These are phyloP conservation scores for Thunnus maccoyii DNA, from an alignment of 2,113 vertebrate genomes.

Conservation along the genomic window DNA sequence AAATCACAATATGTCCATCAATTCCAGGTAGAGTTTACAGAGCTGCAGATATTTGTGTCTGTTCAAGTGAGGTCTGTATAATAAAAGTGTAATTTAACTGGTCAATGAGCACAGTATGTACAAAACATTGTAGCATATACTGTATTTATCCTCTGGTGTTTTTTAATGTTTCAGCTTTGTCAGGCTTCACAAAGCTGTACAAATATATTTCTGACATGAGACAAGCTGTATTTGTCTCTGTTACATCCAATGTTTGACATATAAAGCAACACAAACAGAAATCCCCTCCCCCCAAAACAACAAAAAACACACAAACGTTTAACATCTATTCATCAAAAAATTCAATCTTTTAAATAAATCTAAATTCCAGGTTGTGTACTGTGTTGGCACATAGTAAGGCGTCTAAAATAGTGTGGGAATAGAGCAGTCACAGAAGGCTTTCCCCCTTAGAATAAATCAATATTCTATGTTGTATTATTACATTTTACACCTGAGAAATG, in stretches of 20 bases:
- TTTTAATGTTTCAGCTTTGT: not conserved
- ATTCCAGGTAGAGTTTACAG: slow-evolving; percentile 12
- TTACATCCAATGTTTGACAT: not conserved
- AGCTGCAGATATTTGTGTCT: slow-evolving; percentile 16
- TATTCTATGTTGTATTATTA: slow-evolving; percentile 33
- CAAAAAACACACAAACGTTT: not conserved
- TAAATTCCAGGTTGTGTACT: slow-evolving; percentile 29
- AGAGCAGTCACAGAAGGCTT: slow-evolving; percentile 8
- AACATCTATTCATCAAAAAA: slow-evolving; percentile 50
- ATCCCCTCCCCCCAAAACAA: not conserved
- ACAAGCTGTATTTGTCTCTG: not conserved
- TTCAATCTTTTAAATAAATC: slow-evolving; percentile 8
- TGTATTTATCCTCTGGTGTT: not conserved
- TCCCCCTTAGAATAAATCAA: slow-evolving; percentile 34
- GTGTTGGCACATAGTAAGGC: not conserved
- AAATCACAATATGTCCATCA: slow-evolving; percentile 40
- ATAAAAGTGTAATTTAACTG: slow-evolving; percentile 11
- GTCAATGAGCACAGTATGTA: not conserved
- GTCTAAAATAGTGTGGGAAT: not conserved
- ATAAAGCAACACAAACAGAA: not conserved
- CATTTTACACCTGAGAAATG: slow-evolving; percentile 26
- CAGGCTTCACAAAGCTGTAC: not conserved
- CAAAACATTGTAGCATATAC: not conserved
- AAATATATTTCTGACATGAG: not conserved
- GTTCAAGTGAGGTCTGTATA: not conserved